Evolutionary conservation across 2,113 vertebrate species (phyloP), one percentile per base, ranked within the genome.

Genomic region (Chloroceryle aenea): DNA sequence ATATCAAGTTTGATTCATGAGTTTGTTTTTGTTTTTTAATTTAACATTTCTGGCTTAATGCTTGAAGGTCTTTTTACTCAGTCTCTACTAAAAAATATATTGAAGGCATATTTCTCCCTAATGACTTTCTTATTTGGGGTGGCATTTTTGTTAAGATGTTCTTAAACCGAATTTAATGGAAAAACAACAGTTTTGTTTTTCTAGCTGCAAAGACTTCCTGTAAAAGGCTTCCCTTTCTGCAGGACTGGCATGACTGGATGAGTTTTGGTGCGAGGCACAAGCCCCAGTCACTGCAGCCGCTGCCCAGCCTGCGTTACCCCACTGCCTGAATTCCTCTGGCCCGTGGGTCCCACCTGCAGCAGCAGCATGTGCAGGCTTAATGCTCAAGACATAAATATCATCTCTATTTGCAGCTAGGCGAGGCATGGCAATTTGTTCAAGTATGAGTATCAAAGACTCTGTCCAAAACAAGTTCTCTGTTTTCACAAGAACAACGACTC

Each of bases 21-120:
- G n/a, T 79, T 92, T 62, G 38, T 47, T 95, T 73, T 56, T 80
- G 9, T 50, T 55, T 94, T 93, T 95, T 88, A 79, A 61, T 92
- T 89, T 84, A 94, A 77, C n/a, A 19, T 81, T 89, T 96, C 87
- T 89, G 53, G 56, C 83, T 93, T 96, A 66, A 27, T 95, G 58
- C 25, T 67, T 59, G 32, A 38, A 66, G 17, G 32, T 71, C 29
- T 78, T 87, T 76, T 89, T 66, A 92, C 12, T 91, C 47, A 50
- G 4, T 72, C 36, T 88, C 23, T 78, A 22, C 8, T 59, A 8
- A 56, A 78, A 84, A 66, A 34, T 38, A 40, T 14, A 4, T 4
- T 27, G 30, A 52, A 58, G 22, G 17, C 4, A 0, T 61, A 11
- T 67, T 86, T 83, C 32, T 92, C 2, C 2, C 1, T 7, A 4